These are phyloP conservation scores for Corticium candelabrum DNA, from an alignment of 37 sponge, comb jelly and placozoan species.

Conservation along the genomic window DNA sequence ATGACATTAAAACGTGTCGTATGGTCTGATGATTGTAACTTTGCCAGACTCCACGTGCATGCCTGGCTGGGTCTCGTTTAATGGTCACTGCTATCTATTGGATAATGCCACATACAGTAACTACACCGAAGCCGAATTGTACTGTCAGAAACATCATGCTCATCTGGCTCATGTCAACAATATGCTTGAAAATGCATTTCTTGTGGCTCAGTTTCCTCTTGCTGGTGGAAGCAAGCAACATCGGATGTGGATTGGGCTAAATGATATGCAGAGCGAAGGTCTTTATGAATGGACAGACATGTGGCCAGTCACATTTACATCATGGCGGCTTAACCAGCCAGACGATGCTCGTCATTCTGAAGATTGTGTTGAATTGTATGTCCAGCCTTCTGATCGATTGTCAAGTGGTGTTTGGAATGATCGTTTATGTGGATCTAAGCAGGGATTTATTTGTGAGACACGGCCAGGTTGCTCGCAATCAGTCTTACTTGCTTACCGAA, in stretches of 20 bases:
- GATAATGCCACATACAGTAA: background rate
- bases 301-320: background rate
- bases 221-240: background rate
- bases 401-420: constrained; percentile 1
- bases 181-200: background rate
- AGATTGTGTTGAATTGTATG: background rate
- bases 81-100: background rate
- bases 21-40: too few relatives aligned
- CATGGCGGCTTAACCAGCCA: background rate
- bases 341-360: background rate
- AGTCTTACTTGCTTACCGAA: too few relatives aligned
- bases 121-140: background rate
- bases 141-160: background rate
- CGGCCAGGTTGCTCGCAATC: too few relatives aligned
- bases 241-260: constrained; percentile 9
- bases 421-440: background rate
- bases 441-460: background rate
- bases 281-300: background rate
- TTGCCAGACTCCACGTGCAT: too few relatives aligned
- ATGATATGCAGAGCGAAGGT: constrained; percentile 3
- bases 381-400: background rate
- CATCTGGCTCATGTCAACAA: background rate
- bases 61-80: background rate
- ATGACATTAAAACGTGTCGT: too few relatives aligned
- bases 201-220: background rate